Conservation (phyloP, 2,797 vertebrate species). For the Chelidonichthys spinosus region DNA sequence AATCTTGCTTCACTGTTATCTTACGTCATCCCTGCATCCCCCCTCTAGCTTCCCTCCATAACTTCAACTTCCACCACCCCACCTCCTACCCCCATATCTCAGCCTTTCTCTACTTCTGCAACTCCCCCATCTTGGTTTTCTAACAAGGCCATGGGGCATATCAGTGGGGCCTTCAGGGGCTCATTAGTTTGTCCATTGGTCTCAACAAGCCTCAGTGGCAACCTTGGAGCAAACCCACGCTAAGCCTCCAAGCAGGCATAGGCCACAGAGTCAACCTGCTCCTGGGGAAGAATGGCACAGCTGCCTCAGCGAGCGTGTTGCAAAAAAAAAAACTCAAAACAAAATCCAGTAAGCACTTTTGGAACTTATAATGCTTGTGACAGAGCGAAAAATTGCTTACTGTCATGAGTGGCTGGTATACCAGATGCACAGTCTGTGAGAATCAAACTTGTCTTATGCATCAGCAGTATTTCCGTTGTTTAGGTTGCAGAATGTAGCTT, state of each 20-base stretch:
- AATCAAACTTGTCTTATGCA: slow-evolving; percentile 46
- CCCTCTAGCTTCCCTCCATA: slow-evolving; percentile 19
- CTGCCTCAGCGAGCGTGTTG: slow-evolving; percentile 46
- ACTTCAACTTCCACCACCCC: slow-evolving; percentile 30
- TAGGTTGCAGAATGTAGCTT: slow-evolving; percentile 33
- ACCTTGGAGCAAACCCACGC: slow-evolving; percentile 55
- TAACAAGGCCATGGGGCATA: slow-evolving; percentile 62
- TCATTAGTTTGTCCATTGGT: slow-evolving; percentile 77
- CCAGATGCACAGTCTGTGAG: slow-evolving; percentile 36
- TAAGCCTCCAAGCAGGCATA: slow-evolving; percentile 60
- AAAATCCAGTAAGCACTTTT: slow-evolving; percentile 37
- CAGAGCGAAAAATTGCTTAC: slow-evolving; percentile 53
- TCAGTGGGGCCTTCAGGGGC: slow-evolving; percentile 61
- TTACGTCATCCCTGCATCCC: slow-evolving; percentile 9
- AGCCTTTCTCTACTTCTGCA: slow-evolving; percentile 31
- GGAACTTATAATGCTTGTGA: slow-evolving; percentile 40
- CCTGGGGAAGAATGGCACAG: slow-evolving; percentile 48
- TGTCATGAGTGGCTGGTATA: slow-evolving; percentile 23
- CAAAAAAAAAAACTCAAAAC: slow-evolving; percentile 35
- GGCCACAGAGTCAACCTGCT: slow-evolving; percentile 58
- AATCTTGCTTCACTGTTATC: slow-evolving; percentile 24
- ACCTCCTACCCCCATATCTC: slow-evolving; percentile 10
- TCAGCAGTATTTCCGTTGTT: slow-evolving; percentile 56
- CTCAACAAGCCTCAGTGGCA: slow-evolving; percentile 54
- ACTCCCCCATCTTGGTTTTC: slow-evolving; percentile 46